Conservation (phyloP, 2,797 vertebrate species). For the Danio kyathit region DNA sequence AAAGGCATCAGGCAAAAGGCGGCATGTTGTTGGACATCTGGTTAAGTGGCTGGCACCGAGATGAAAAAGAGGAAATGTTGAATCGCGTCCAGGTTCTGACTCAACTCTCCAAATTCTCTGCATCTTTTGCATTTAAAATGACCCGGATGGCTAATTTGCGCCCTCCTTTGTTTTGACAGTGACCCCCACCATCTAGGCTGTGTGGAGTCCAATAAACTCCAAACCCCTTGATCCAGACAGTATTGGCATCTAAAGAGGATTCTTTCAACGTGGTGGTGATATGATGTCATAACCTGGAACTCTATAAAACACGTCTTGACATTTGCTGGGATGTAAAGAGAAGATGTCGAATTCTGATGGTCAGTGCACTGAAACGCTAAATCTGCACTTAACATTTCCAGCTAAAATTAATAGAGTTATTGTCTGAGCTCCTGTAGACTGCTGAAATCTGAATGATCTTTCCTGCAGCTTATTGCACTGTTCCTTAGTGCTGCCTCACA, state of each 20-base stretch:
- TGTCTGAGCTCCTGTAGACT: conserved; percentile 30
- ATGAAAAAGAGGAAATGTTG: conserved; percentile 67
- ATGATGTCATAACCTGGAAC: conserved; percentile 15
- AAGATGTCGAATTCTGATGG: conserved; percentile 36
- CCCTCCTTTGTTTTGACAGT: conserved; percentile 20
- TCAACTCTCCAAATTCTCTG: conserved; percentile 63
- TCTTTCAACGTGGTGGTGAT: conserved; percentile 9
- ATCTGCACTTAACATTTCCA: conserved; percentile 56
- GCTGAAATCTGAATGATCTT: conserved; percentile 48
- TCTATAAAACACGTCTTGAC: conserved; percentile 46
- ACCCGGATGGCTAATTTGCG: conserved; percentile 21
- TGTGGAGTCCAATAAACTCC: not conserved
- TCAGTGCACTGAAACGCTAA: conserved; percentile 49
- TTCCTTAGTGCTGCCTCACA: not conserved
- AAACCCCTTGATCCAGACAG: conserved; percentile 19
- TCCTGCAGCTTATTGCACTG: conserved; percentile 38
- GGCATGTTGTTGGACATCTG: conserved; percentile 66
- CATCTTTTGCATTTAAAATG: conserved; percentile 47
- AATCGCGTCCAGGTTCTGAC: conserved; percentile 65
- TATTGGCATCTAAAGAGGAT: not conserved
- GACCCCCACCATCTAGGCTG: not conserved
- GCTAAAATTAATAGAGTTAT: conserved; percentile 41
- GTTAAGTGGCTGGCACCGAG: conserved; percentile 65
- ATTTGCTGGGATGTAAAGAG: conserved; percentile 50
- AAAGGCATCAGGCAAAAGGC: conserved; percentile 63